Evolutionary conservation across 2,797 vertebrate genomes (phyloP), one percentile per base, ranked within the genome.

Genomic region (Enteromius thamalakanensis): DNA sequence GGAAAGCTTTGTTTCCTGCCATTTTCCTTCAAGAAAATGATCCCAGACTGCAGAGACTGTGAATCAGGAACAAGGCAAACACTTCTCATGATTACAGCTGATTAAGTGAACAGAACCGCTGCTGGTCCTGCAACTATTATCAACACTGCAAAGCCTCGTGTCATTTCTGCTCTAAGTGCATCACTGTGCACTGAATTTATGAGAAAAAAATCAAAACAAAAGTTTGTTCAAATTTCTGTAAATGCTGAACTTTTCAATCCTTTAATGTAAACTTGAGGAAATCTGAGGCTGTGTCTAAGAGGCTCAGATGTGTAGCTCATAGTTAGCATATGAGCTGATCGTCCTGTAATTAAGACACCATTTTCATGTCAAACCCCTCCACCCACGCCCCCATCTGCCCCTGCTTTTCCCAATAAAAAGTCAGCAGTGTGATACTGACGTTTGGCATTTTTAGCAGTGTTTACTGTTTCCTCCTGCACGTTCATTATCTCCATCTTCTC

Each of bases 371-470:
- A 53, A 37, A 8, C 70, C 45, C 34, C n/a, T 67, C 10, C 60
- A 65, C n/a, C 80, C 21, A 21, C 4, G 0, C 47, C 83, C 68
- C 62, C 78, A 76, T 29, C 55, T 55, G 60, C 70, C 67, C 12
- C 29, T 12, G 2, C 45, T 17, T 80, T 26, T 62, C 62, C 9
- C 26, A 32, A 34, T 65, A 78, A 65, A 65, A 78, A 65, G 60
- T 70, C 47, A 80, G 78, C 70, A 53, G 17, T 67, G 69, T 85
- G 53, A 87, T 87, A 82, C 34, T 86, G 87, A 79, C 51, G 76
- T 83, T 79, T 86, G 85, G 67, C 81, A 85, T 87, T 89, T 81
- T 89, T 84, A 89, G 84, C 81, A 79, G 81, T 77, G 81, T 82
- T 86, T 72, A 58, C 45, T 6, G 53, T 79, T 86, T 85, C 77